Evolutionary conservation across 2,113 vertebrate species (phyloP).

Genomic region (Pterocles orientalis): DNA sequence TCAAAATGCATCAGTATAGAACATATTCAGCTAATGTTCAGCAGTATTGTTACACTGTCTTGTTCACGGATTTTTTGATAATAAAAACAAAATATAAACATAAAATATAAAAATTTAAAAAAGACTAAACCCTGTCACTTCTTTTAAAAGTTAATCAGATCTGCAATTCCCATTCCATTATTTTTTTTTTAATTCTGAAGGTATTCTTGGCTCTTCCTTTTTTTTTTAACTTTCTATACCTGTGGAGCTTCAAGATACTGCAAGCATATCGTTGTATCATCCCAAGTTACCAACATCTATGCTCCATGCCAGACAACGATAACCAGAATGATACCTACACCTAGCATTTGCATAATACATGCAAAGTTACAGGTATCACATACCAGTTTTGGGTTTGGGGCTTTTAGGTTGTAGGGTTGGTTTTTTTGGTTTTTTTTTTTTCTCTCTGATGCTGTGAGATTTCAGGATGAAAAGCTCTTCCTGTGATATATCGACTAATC

Average conservation of each 20-base stretch:
- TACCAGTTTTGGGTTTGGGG: background rate
- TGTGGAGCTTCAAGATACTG: background rate
- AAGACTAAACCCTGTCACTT: background rate
- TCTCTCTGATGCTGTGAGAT: background rate
- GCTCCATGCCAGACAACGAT: background rate
- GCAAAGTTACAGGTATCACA: background rate
- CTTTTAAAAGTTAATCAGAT: background rate
- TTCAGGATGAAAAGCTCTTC: background rate
- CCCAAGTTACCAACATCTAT: background rate
- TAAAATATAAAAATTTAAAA: background rate
- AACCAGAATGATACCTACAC: background rate
- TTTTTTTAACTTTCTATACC: background rate
- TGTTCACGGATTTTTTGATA: too few relatives aligned
- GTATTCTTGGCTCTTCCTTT: background rate
- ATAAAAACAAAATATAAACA: background rate
- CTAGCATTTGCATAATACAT: background rate
- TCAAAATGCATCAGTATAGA: background rate
- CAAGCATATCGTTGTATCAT: background rate
- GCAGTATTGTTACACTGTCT: background rate
- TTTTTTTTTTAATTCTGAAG: background rate
- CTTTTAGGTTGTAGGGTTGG: background rate
- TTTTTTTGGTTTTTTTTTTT: background rate
- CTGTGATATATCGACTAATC: background rate
- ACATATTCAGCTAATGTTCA: background rate
- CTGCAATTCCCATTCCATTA: background rate